Base-by-base conservation (phyloP, 1,140 invertebrate genomes). In the Parapsyche elsis region DNA sequence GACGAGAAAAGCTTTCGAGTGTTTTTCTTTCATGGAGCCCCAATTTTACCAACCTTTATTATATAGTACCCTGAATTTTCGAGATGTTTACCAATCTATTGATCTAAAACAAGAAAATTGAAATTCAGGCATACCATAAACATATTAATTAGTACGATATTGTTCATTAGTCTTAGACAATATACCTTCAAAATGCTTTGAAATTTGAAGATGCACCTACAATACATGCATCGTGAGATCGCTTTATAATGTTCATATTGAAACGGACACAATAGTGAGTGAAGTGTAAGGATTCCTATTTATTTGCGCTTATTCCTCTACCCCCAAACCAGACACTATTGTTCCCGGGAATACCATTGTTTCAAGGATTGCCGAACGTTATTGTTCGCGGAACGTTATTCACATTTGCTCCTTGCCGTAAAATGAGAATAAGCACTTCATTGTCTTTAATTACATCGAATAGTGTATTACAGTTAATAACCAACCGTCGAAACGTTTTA, bases 211-310 rank as follows among this genome's bases (percentile, higher is more conserved):
- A 38, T 7, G 30, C 30, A 38, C 30, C 1, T 38, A 38, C 7
- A 38, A 38, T 38, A 38, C 30, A 1, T 38, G 7, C n/a, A n/a
- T n/a, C n/a, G n/a, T n/a, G n/a, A n/a, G n/a, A n/a, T n/a, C n/a
- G 59, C 64, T 26, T 67, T 67, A 67, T 67, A 23, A 26, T 67
- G 24, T 67, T 67, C 64, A 67, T 67, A 67, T 67, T 67, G 64
- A 67, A 67, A 67, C 64, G 64, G 64, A 67, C 64, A 67, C 64
- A 67, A 67, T 67, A 67, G 64, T 67, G 64, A 67, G 64, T 67
- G 64, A 67, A 67, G 64, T 67, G 64, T 67, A 67, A 67, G 64
- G 64, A 67, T 67, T 67, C 64, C 64, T 67, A 67, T 67, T 67
- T 67, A 67, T 67, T 67, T 67, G 64, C 64, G 64, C 64, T 67